Base-by-base conservation (phyloP, 2,113 vertebrate species). In the Erythrolamprus reginae region DNA sequence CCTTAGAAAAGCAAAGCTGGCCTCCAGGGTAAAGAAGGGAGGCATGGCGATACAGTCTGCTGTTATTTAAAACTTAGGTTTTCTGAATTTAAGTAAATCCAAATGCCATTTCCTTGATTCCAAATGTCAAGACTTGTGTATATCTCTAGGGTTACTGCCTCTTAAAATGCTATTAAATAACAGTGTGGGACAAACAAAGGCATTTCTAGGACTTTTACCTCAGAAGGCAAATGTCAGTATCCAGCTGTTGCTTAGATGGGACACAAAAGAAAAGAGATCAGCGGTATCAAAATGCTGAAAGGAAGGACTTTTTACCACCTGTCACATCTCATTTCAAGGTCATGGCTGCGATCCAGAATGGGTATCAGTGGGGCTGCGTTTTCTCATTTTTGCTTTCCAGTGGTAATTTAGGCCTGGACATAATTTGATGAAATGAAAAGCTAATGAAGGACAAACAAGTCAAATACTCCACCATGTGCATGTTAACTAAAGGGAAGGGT, bases 51-150 rank as follows among this genome's bases (percentile, higher is more conserved):
- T 38, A 83, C 42, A 52, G 82, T 12, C 51, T 93, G 89, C 85
- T 93, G 38, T 84, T 88, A 42, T 89, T 94, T 89, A n/a, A 86
- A 86, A 38, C 91, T 42, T 86, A n/a, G 4, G 92, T 84, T 89
- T 92, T 93, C 84, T 90, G 89, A 92, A 86, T 92, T 82, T 38
- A 47, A 82, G 84, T 86, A 86, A 92, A 90, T 94, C 21, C 42
- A 94, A 95, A 95, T 94, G 93, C 91, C 91, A 95, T 82, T 90
- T 88, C 38, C 5, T 77, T 88, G 61, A 51, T 91, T 94, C 90
- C 6, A 92, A 94, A 95, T 95, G 90, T 94, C 90, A 93, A 70
- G 90, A 86, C 87, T 93, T 70, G 10, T 86, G 50, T 65, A 70
- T 45, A 85, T 94, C 87, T 88, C 87, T 87, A 38, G 90, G 61